These are phyloP conservation scores for Phalacrocorax aristotelis DNA, from an alignment of 2,113 vertebrate genomes.

Conservation along the genomic window DNA sequence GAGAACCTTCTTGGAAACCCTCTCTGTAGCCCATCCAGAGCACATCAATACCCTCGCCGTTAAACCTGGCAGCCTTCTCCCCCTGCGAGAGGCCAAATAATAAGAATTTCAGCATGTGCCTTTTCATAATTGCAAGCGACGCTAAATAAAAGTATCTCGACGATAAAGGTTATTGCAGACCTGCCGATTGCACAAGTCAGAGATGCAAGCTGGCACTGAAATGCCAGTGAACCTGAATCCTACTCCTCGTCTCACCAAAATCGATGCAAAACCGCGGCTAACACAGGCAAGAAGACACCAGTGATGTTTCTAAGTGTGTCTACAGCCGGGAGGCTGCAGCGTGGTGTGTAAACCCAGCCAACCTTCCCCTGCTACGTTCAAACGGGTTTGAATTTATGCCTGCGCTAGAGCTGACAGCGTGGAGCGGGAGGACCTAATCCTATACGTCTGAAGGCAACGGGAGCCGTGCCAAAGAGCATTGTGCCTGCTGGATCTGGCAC, in stretches of 20 bases:
- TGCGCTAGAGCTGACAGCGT: not conserved
- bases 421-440: not conserved
- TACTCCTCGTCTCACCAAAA: not conserved
- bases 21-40: not conserved
- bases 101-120: slow-evolving; percentile 27
- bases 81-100: not conserved
- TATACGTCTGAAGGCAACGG: not conserved
- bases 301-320: accelerated
- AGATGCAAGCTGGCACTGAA: not conserved
- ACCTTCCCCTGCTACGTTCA: not conserved
- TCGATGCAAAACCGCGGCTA: accelerated
- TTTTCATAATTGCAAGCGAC: not conserved
- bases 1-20: slow-evolving; percentile 17
- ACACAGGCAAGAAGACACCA: accelerated
- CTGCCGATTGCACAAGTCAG: not conserved
- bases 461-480: not conserved
- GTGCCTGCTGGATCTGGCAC: not conserved
- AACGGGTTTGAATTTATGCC: not conserved
- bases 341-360: not conserved
- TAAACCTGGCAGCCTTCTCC: slow-evolving; percentile 42
- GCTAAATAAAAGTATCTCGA: slow-evolving; percentile 38
- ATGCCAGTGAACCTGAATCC: not conserved
- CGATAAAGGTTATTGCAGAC: not conserved
- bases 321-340: accelerated
- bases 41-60: slow-evolving; percentile 2